phyloP scores from a whole-genome alignment of 2,888 invertebrate species.

The Eurois occulta region DNA sequence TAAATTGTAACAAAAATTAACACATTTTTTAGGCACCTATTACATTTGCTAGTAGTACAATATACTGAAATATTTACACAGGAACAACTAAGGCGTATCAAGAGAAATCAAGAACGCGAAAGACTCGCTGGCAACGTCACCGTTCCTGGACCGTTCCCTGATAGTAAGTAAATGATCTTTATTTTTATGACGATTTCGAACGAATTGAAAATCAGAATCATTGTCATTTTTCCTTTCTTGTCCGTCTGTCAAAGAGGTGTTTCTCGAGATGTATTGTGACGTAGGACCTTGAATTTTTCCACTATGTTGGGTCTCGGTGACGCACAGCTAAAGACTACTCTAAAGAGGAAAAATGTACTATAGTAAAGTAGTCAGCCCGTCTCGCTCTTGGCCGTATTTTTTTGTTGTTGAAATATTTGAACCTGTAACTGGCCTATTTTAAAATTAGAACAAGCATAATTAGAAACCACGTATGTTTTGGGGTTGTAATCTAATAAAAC shows the following conservation, averaged over 20 bases:
- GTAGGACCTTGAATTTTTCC: too few species aligned
- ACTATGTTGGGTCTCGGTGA: neutral
- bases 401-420: neutral
- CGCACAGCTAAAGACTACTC: neutral
- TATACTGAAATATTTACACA: slow-evolving; percentile 55
- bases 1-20: too few species aligned
- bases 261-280: neutral
- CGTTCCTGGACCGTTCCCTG: slow-evolving; percentile 77
- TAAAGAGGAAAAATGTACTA: neutral
- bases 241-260: neutral
- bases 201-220: neutral
- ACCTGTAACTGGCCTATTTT: neutral
- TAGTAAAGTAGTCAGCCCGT: neutral
- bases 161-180: slow-evolving; percentile 74
- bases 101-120: slow-evolving; percentile 97
- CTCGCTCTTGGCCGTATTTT: neutral
- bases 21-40: too few species aligned
- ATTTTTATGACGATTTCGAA: neutral
- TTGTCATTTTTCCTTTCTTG: neutral
- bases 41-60: too few species aligned
- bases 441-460: neutral
- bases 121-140: slow-evolving; percentile 91
- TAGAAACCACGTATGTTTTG: slow-evolving; percentile 2
- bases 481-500: neutral
- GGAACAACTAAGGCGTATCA: slow-evolving; percentile 98